These are phyloP conservation scores for Strix aluco DNA, from an alignment of 2,113 vertebrate genomes.

Conservation along the genomic window DNA sequence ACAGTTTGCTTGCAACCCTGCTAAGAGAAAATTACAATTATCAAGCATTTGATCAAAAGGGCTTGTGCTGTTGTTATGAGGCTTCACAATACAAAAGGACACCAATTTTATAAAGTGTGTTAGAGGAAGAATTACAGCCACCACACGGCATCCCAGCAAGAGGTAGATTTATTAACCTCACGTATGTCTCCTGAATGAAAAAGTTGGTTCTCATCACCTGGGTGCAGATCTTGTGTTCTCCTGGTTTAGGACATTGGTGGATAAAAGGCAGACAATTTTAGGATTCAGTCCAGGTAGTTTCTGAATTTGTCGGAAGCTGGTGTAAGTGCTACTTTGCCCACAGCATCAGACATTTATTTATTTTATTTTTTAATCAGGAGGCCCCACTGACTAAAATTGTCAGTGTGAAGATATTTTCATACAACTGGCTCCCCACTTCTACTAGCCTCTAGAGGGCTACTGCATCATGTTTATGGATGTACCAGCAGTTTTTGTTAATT, in stretches of 20 bases:
- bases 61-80: background rate
- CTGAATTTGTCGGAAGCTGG: background rate
- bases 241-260: background rate
- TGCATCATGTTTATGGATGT: background rate
- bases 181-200: background rate
- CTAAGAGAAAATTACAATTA: conserved; percentile 20
- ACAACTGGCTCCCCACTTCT: background rate
- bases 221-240: background rate
- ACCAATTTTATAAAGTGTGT: background rate
- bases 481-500: background rate
- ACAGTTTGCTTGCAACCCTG: background rate
- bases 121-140: background rate
- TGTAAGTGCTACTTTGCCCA: background rate
- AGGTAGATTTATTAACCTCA: background rate
- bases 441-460: background rate
- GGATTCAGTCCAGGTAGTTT: background rate
- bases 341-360: background rate
- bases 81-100: background rate
- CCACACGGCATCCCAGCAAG: background rate
- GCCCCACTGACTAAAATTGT: background rate
- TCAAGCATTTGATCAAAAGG: background rate
- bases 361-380: background rate
- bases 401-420: background rate
- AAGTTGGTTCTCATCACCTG: background rate
- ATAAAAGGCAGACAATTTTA: background rate